These are phyloP conservation scores for Brachionus rotundiformis DNA, from an alignment of 1,140 invertebrate species.

Conservation along the genomic window DNA sequence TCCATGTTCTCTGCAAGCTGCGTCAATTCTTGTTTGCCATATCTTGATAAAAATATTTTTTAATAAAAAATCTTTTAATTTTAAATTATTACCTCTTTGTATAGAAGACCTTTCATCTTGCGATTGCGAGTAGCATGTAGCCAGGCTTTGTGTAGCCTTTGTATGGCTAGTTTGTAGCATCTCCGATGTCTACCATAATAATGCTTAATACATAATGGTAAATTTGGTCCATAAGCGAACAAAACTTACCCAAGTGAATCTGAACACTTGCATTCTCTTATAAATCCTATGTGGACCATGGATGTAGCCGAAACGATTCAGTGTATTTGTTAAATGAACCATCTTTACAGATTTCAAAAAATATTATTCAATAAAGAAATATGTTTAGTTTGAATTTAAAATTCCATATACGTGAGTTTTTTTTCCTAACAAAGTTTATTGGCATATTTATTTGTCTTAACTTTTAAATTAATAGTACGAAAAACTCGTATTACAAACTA, in stretches of 20 bases:
- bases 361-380: background rate
- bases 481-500: background rate
- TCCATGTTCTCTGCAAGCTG: conserved; percentile 41
- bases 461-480: background rate
- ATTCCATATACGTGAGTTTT: background rate
- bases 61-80: background rate
- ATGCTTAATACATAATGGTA: background rate
- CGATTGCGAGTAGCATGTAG: conserved; percentile 27
- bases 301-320: conserved; percentile 35
- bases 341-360: background rate
- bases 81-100: conserved; percentile 36
- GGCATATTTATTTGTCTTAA: conserved; percentile 24
- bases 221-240: background rate
- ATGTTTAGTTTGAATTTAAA: too few species aligned
- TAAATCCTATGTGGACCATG: conserved; percentile 47
- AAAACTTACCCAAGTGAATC: conserved; percentile 47
- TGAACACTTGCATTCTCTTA: conserved; percentile 50
- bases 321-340: conserved; percentile 28
- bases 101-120: conserved; percentile 51
- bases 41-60: conserved; percentile 18
- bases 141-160: conserved; percentile 47
- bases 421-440: background rate
- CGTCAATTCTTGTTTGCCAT: conserved; percentile 51
- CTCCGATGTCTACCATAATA: conserved; percentile 44
- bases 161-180: conserved; percentile 51